Evolutionary conservation across 2,888 invertebrate genomes (phyloP), one percentile per base, ranked within the genome.

Genomic region (Coleophora flavipennella): DNA sequence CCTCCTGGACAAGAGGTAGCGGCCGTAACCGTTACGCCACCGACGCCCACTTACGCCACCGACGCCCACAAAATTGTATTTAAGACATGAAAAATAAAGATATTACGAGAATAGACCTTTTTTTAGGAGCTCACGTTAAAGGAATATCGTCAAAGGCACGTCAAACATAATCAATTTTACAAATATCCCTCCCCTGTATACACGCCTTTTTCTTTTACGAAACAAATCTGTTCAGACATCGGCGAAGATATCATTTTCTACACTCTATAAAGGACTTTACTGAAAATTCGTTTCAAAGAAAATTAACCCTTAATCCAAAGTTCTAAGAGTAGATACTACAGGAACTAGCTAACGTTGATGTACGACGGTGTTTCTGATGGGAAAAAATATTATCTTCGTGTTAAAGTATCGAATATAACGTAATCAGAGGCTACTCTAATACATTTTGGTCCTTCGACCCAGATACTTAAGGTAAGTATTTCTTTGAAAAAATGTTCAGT

Each of bases 121-220:
- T 13, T 10, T 3, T 6, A 20, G 3, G 20, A 25, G 31, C 27
- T 27, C 32, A 31, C 45, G 47, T 54, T 57, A 68, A 67, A 69
- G 68, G 55, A 62, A 56, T 62, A 62, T 49, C 62, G 55, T 76
- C 75, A 78, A 81, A 81, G 70, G 69, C 62, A 74, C 75, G 71
- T 69, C 68, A 75, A 75, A 77, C 66, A 67, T 83, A 79, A 83
- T 83, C 81, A 83, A 81, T 83, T 81, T 80, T 72, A 74, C 77
- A 81, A 79, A 83, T 80, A 80, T 63, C 62, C 63, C 38, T 57
- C 62, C 55, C 51, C 50, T 59, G 42, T 56, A 52, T 46, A 54
- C 45, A 48, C 52, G 54, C 59, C 71, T 71, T 76, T 76, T 77
- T 72, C 67, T 71, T 74, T 70, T 65, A 58, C 62, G 62, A 68